A percentile compares a stretch with the other conserved stretches of the same genome.
phyloP scores from a whole-genome alignment of 1,140 invertebrate genomes.

The Papilio aristodemus region DNA sequence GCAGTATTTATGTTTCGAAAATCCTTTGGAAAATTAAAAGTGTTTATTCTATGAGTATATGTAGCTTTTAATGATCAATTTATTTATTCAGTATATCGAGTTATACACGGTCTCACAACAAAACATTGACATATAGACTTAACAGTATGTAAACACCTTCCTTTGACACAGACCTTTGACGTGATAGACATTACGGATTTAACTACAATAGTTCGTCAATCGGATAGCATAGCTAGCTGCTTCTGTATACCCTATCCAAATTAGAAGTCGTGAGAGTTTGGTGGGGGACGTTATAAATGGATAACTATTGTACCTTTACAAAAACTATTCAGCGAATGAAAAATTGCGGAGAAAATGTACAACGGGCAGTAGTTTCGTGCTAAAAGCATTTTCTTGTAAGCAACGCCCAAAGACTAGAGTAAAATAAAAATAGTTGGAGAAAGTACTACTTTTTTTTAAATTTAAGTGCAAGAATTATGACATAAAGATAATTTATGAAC shows the following conservation, averaged over 20 bases:
- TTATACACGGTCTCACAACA: no score
- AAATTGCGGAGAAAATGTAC: neutral
- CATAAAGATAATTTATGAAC: slow-evolving; percentile 3
- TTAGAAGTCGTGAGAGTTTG: neutral
- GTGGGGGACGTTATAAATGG: neutral
- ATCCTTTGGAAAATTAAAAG: no score
- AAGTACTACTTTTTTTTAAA: slow-evolving; percentile 13
- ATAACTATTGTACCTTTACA: slow-evolving; percentile 8
- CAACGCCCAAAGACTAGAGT: neutral
- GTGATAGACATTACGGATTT: neutral
- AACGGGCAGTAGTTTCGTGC: neutral
- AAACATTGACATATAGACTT: no score
- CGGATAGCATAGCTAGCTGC: neutral
- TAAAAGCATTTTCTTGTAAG: slow-evolving; percentile 17
- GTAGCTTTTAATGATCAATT: no score
- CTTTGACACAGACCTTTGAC: no score
- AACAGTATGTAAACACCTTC: no score
- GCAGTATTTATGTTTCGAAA: no score
- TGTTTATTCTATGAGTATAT: no score
- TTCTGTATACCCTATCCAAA: neutral
- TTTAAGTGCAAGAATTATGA: slow-evolving; percentile 12
- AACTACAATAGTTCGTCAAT: neutral
- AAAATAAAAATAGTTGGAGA: neutral
- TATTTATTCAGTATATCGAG: no score
- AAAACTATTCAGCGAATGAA: neutral